phyloP scores from a whole-genome alignment of 1,140 invertebrate species.

The Nomia melanderi region DNA sequence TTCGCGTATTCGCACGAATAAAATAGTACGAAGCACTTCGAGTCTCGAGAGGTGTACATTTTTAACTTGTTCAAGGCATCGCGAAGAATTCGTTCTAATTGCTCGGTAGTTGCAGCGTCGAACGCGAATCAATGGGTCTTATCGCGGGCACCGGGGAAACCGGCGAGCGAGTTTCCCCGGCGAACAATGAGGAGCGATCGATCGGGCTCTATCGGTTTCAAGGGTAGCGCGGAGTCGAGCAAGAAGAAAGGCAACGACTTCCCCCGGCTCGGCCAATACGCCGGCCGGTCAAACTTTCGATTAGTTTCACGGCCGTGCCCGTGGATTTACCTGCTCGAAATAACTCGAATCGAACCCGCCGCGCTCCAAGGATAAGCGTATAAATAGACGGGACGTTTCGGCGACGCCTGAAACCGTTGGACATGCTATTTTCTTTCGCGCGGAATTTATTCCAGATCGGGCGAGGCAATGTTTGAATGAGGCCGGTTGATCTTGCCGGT shows the following conservation, averaged over 20 bases:
- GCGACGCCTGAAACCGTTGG: background rate
- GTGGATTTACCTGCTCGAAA: constrained; percentile 30
- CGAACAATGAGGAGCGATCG: background rate
- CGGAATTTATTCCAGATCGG: constrained; percentile 12
- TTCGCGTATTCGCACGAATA: no score
- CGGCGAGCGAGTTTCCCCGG: no score
- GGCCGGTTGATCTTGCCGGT: no score
- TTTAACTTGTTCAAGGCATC: no score
- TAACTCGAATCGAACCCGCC: constrained; percentile 33
- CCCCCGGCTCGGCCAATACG: background rate
- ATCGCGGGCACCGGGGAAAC: no score
- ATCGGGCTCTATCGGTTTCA: background rate
- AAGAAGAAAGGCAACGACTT: background rate
- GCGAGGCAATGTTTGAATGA: no score
- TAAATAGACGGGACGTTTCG: constrained; percentile 27
- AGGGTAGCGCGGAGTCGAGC: background rate
- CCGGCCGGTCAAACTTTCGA: constrained; percentile 29
- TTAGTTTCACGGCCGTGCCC: constrained; percentile 11
- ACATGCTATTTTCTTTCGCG: background rate
- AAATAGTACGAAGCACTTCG: no score
- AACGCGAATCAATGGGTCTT: no score
- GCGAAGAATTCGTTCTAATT: no score
- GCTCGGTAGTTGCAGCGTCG: no score
- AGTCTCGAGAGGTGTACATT: no score
- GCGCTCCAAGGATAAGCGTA: constrained; percentile 13